Conservation (phyloP, 2,888 invertebrate species). For the Antheraea assamensis region DNA sequence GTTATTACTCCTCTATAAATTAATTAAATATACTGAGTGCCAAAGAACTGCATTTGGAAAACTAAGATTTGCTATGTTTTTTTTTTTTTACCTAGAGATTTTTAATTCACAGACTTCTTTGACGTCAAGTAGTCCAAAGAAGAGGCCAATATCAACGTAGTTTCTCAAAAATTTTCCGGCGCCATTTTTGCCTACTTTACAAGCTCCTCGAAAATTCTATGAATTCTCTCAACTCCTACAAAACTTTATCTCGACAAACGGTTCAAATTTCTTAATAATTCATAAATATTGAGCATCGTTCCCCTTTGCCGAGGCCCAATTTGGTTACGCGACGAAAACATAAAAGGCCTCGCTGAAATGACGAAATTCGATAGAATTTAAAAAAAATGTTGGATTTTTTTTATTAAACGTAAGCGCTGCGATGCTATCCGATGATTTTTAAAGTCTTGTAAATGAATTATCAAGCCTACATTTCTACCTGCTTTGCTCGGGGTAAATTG, state of each 20-base stretch:
- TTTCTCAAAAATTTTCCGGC: neutral
- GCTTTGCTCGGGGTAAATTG: no score
- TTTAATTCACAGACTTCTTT: neutral
- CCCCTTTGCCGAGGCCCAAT: conserved; percentile 39
- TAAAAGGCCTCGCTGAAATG: conserved; percentile 43
- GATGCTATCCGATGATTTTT: neutral
- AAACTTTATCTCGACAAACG: conserved; percentile 26
- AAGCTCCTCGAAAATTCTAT: neutral
- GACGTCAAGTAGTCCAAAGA: neutral
- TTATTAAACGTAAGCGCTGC: neutral
- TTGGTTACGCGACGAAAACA: conserved; percentile 44
- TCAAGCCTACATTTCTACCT: no score
- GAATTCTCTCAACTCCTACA: conserved; percentile 8
- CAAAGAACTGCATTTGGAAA: neutral
- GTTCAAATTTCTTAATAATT: conserved; percentile 41
- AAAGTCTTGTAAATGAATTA: no score
- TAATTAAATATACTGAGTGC: no score
- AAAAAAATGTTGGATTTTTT: conserved; percentile 29
- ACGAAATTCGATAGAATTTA: conserved; percentile 38
- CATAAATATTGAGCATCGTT: conserved; percentile 35
- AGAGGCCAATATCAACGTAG: neutral
- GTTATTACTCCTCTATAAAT: no score
- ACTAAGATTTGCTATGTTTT: neutral
- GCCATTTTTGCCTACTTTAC: neutral
- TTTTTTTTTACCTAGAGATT: neutral